Base-by-base conservation (phyloP, 2,113 vertebrate species). In the Otocyon megalotis region DNA sequence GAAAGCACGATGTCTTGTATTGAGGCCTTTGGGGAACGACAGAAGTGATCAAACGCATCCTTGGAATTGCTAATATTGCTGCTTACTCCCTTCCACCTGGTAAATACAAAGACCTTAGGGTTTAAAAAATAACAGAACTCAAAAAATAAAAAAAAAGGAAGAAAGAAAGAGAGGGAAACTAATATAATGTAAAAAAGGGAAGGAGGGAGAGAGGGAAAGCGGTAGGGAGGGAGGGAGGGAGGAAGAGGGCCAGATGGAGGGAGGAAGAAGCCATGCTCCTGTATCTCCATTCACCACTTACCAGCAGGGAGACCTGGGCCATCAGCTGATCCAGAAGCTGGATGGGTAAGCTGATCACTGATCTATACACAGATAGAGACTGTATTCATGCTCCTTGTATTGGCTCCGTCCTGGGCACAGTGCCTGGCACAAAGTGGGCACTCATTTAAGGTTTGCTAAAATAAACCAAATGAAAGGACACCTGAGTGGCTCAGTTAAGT, bases 11-110 rank as follows among this genome's bases (percentile, higher is more conserved):
- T 0, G 0, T 67, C 88, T 94, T 22, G 9, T 50, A 65, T 87
- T 50, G 26, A 96, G 76, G 76, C 94, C 88, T 96, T 96, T 94
- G 58, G 92, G 90, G 76, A 96, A 97, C 69, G 84, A 90, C 80
- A 77, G 67, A 81, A 88, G 90, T 74, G 86, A 97, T 97, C 86
- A 92, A 84, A 93, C 1, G 3, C 4, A 54, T 88, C 90, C 97
- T 96, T 96, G 95, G 84, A 96, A 81, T 90, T 58, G 19, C n/a
- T 86, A 90, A 76, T 58, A 32, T 26, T 69, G 37, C 83, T 82
- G 77, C 86, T 94, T 88, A 60, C n/a, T 95, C 81, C 17, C 85
- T 56, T 93, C 85, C 1, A 72, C 54, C 88, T 88, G 69, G 80
- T 92, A 90, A 72, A 85, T 35, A 82, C 37, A 85, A 76, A 50